Evolutionary conservation across 2,888 invertebrate species (phyloP), one percentile per base, ranked within the genome.

Genomic region (Pomacea canaliculata): DNA sequence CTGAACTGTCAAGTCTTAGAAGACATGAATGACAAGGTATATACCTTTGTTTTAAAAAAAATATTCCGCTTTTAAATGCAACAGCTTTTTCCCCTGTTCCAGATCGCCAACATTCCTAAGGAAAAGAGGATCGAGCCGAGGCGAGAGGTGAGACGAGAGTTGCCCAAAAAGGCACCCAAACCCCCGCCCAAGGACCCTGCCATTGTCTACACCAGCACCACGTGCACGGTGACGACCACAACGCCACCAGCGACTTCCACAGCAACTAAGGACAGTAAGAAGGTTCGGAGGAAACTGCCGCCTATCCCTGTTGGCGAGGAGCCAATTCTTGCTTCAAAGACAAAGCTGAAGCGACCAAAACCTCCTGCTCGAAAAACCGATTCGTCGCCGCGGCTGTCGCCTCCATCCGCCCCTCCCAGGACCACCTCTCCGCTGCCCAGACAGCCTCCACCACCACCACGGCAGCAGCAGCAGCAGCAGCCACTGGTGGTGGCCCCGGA

Each of bases 221-320:
- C 51, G 7, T 72, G 63, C n/a, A 48, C 70, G 49, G 62, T 65
- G 23, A 19, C 65, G 23, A 46, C 51, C 48, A n/a, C 1, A n/a
- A 5, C 27, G 10, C 63, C 27, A n/a, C n/a, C 51, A 13, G 63
- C 10, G 18, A 49, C 23, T 18, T n/a, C 51, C 12, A 7, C 65
- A 51, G 56, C 56, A 7, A 3, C 69, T 48, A 79, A 79, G 48
- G 76, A 79, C 48, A 76, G 77, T 12, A 79, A 79, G 65, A 79
- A 79, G 69, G 70, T 87, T 19, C 72, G 88, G 49, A 78, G 88
- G 9, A 88, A 86, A 74, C 81, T 88, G 23, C 88, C 88, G 16
- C 85, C 86, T 12, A 85, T 88, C 63, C 88, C 88, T 0, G 80
- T 84, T 10, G 86, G 84, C 48, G 87, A 87, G 67, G 85, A 85